Base-by-base conservation (phyloP, 2,888 invertebrate genomes). In the Stenodera caucasica region DNA sequence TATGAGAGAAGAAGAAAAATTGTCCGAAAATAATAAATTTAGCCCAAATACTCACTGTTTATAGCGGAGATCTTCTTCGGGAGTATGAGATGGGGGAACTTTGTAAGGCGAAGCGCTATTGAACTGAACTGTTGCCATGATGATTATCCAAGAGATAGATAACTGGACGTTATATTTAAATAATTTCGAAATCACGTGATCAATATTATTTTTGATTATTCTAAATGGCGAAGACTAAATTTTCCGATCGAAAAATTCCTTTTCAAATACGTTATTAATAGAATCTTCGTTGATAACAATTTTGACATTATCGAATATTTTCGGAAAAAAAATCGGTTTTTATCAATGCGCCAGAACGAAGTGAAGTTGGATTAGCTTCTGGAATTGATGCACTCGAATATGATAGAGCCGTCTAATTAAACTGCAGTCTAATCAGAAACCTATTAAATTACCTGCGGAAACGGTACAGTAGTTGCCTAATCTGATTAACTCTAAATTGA, bases 101-200 rank as follows among this genome's bases (percentile, higher is more conserved):
- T 69, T 70, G 68, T 84, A 85, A 1, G 85, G 84, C 11, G 85
- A 84, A 30, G 80, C 75, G 49, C 81, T 82, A 30, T 80, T 80
- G 67, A 83, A 85, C 69, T 84, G 81, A 18, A 73, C 70, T 8
- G 85, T 85, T 5, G 85, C 83, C 85, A 85, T 85, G 67, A 49
- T 66, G 21, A n/a, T n/a, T 14, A 33, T 53, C 11, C 18, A 23
- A 18, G 1, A 49, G 32, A 49, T 5, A 32, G 49, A 49, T 53
- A 53, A 37, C 7, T 18, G 37, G 14, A n/a, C 1, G n/a, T 26
- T 57, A 14, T 51, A 49, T 53, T 50, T 33, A 45, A 32, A 45
- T 49, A 50, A 14, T 56, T 35, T n/a, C 35, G 18, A 14, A 7
- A 15, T 21, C 50, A 49, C 33, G 21, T 33, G 32, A 9, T 29